Base-by-base conservation (phyloP, 2,797 vertebrate genomes). In the Darevskia nairensis region DNA sequence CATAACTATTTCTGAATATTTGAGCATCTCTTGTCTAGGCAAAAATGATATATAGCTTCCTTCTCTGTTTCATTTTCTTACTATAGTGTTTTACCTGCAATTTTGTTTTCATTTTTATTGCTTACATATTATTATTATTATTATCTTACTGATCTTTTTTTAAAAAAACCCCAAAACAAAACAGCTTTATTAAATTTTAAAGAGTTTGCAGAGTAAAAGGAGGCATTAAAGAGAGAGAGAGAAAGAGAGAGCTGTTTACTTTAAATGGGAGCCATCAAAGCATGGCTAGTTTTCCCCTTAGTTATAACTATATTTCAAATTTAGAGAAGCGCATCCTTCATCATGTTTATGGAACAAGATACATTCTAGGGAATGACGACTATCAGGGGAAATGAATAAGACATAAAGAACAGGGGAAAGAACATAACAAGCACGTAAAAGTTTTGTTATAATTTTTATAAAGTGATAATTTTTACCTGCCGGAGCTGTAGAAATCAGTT, bases 101-200 rank as follows among this genome's bases (percentile, higher is more conserved):
- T 69, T 46, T 69, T 69, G 64, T n/a, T 27, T 29, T 44, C 27
- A 64, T 82, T 69, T 82, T 82, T 82, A 69, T 46, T 69, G 64
- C 68, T 27, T 66, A 11, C 61, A 41, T 41, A 55, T 25, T 80
- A 66, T 44, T 81, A 81, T 81, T 39, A 39, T 39, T 39, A 39
- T 35, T 82, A 64, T 25, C 80, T 44, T 82, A 29, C 61, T 41
- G 61, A 27, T 68, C 23, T 61, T 15, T 35, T 61, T 23, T 55
- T 39, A 2, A 35, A 1, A 15, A 55, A 50, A 55, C 15, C 4
- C 25, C 15, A 11, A 11, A 50, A 61, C 15, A 61, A 77, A 77
- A 79, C 32, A 82, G 15, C 41, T 68, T 69, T 46, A 82, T 82
- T 82, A 69, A 69, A 46, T 46, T 82, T 82, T 69, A 69, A n/a